Percentiles rank a stretch among this genome's conserved stretches.
Evolutionary conservation across 30 jellyfish, hydroid and myxozoan species (phyloP).

Genomic region (Cassiopea xamachana): DNA sequence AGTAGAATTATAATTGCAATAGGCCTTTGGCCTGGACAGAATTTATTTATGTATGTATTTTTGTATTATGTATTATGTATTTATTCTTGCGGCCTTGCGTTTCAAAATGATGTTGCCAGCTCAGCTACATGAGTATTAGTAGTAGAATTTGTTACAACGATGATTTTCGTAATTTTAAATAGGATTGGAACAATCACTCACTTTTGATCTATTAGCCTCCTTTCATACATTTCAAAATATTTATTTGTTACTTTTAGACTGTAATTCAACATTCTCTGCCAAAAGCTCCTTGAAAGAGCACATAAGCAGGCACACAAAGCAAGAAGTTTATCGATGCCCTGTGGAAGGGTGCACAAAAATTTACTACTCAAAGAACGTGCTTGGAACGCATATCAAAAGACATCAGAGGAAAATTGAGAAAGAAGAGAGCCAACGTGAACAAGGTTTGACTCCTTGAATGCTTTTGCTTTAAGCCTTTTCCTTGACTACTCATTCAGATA

Average conservation of each 20-base stretch:
- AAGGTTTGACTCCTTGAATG: background rate
- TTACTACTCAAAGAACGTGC: conserved; percentile 30
- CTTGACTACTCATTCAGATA: too few relatives aligned
- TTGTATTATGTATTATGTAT: too few relatives aligned
- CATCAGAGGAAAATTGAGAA: conserved; percentile 38
- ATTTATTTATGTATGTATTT: too few relatives aligned
- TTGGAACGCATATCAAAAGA: conserved; percentile 31
- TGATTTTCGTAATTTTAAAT: too few relatives aligned
- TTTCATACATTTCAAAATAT: background rate
- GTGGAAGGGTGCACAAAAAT: conserved; percentile 45
- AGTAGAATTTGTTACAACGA: too few relatives aligned
- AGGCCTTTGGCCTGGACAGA: too few relatives aligned
- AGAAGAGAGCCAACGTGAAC: conserved; percentile 16
- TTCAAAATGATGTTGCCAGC: too few relatives aligned
- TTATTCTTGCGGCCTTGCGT: too few relatives aligned
- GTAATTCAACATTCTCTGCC: conserved; percentile 49
- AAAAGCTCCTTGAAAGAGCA: conserved; percentile 52
- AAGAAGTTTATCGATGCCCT: conserved; percentile 28
- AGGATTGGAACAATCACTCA: too few relatives aligned
- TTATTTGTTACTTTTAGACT: background rate
- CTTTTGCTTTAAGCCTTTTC: too few relatives aligned
- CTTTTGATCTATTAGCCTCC: background rate
- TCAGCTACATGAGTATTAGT: too few relatives aligned
- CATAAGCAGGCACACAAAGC: conserved; percentile 34
- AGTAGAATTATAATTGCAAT: too few relatives aligned